Evolutionary conservation across 2,888 invertebrate genomes (phyloP).

Genomic region (Junonia oenone): DNA sequence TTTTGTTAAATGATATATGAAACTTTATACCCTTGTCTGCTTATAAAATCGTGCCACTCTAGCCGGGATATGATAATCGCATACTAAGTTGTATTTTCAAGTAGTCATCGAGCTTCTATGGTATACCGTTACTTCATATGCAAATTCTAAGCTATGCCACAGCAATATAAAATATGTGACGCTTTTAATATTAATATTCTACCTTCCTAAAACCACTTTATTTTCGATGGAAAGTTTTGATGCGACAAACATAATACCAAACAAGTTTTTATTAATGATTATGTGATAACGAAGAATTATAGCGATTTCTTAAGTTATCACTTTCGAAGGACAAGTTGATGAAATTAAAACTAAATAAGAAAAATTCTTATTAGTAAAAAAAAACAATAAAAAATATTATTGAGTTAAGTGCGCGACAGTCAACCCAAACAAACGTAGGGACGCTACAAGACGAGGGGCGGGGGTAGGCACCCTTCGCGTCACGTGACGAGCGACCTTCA

Average conservation of each 20-base stretch:
- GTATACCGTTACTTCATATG: slow-evolving; percentile 29
- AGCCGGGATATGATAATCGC: slow-evolving; percentile 27
- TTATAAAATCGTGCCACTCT: slow-evolving; percentile 25
- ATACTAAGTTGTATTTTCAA: slow-evolving; percentile 25
- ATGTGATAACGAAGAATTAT: too few species aligned
- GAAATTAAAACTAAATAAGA: neutral
- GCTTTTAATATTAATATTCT: neutral
- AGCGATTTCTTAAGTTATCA: neutral
- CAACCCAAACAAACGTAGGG: slow-evolving; percentile 39
- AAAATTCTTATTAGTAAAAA: neutral
- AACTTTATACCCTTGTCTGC: slow-evolving; percentile 13
- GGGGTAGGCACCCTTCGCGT: slow-evolving; percentile 62
- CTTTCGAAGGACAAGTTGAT: neutral
- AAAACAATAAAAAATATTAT: neutral
- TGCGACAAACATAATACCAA: neutral
- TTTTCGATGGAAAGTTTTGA: neutral
- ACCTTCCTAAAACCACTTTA: neutral
- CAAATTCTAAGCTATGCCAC: slow-evolving; percentile 20
- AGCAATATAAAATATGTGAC: slow-evolving; percentile 9
- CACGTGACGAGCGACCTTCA: slow-evolving; percentile 76
- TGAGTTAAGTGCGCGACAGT: slow-evolving; percentile 48
- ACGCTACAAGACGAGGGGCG: slow-evolving; percentile 41
- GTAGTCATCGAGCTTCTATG: slow-evolving; percentile 22
- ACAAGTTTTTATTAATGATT: neutral
- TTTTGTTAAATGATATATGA: slow-evolving; percentile 18